A percentile compares a stretch with the other conserved stretches of the same genome.
phyloP scores from a whole-genome alignment of 2,113 vertebrate species.

The Desmodus rotundus region DNA sequence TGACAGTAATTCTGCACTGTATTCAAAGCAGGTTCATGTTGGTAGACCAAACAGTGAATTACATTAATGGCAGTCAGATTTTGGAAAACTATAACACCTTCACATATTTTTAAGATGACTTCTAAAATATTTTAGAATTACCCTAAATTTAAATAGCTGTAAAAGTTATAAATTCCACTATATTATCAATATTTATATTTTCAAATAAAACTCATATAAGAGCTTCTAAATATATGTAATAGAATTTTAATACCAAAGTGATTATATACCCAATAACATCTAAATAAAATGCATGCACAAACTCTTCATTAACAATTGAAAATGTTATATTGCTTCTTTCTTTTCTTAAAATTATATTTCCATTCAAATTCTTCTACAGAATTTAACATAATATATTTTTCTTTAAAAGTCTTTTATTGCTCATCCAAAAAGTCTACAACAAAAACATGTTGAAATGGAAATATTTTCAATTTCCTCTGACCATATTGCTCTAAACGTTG shows the following conservation, averaged over 20 bases:
- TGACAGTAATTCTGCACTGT: neutral
- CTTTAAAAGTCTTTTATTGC: neutral
- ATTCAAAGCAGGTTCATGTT: neutral
- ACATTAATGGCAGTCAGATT: neutral
- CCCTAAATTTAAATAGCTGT: neutral
- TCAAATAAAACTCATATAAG: conserved; percentile 1
- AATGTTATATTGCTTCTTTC: conserved; percentile 6
- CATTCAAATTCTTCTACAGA: neutral
- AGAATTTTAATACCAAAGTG: conserved; percentile 7
- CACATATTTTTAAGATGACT: neutral
- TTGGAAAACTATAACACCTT: neutral
- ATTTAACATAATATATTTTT: neutral
- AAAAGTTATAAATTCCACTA: neutral
- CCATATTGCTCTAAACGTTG: neutral
- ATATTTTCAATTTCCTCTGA: neutral
- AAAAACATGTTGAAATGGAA: neutral
- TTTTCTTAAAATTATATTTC: conserved; percentile 23
- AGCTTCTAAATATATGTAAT: neutral
- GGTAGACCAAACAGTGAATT: neutral
- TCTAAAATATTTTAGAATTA: conserved; percentile 2
- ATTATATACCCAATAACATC: neutral
- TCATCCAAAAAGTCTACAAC: neutral
- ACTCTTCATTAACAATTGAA: conserved; percentile 14
- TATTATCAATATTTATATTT: conserved; percentile 21
- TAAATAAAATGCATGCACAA: conserved; percentile 40